Evolutionary conservation across 2,113 vertebrate species (phyloP).

Genomic region (Anolis sagrei): DNA sequence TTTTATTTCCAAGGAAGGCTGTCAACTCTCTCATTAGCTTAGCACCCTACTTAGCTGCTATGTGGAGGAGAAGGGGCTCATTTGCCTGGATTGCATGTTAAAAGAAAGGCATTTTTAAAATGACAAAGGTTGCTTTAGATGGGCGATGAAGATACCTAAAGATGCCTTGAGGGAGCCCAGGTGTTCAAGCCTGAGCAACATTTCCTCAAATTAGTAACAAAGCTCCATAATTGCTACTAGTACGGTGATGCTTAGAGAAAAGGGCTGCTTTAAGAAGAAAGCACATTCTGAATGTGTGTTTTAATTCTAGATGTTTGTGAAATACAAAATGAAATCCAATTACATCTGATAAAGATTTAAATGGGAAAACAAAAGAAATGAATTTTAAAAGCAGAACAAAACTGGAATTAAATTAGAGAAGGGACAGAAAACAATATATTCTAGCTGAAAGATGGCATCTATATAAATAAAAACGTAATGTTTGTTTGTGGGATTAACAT

Average conservation of each 20-base stretch:
- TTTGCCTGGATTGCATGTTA: constrained; percentile 50
- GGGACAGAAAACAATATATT: neutral
- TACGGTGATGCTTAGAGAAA: constrained; percentile 39
- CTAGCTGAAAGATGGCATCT: neutral
- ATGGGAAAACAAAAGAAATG: constrained; percentile 39
- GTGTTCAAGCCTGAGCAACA: constrained; percentile 35
- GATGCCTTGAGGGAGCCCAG: constrained; percentile 50
- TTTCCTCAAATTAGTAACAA: constrained; percentile 20
- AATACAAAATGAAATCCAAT: constrained; percentile 41
- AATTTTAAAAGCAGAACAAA: constrained; percentile 29
- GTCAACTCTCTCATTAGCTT: constrained; percentile 59
- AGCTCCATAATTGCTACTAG: constrained; percentile 47
- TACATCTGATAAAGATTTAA: constrained; percentile 66
- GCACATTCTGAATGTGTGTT: neutral
- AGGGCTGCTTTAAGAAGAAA: constrained; percentile 36
- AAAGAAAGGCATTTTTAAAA: constrained; percentile 49
- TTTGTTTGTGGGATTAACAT: too few relatives aligned
- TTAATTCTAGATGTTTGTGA: neutral
- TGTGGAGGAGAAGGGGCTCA: constrained; percentile 54
- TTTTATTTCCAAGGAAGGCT: constrained; percentile 65
- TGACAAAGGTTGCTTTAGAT: constrained; percentile 52
- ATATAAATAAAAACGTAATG: too few relatives aligned
- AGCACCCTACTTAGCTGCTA: constrained; percentile 38
- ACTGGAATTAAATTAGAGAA: constrained; percentile 15
- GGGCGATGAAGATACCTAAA: constrained; percentile 56